Evolutionary conservation across 1,140 invertebrate species (phyloP), one percentile per base, ranked within the genome.

Genomic region (Manduca sexta): DNA sequence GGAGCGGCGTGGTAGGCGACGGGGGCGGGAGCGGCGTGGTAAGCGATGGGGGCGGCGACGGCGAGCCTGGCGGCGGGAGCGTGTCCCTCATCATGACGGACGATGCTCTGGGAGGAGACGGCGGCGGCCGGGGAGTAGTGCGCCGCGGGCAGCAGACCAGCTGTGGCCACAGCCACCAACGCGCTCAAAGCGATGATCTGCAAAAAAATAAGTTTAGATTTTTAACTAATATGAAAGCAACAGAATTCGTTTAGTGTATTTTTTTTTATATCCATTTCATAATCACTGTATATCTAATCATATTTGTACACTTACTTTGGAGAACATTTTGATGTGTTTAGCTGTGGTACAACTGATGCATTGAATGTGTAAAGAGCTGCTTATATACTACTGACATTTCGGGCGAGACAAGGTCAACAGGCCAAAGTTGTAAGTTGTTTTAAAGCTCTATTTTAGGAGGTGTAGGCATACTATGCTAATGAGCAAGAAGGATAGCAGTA

Each of bases 131-230:
- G 46, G 15, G 54, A 53, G 56, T 70, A 70, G 49, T 73, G 67
- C 0, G 69, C 61, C 34, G 55, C 55, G 26, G 77, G 65, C 52
- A 81, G 56, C 29, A 81, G 60, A 11, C 74, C 77, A 40, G 71
- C 74, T 17, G 64, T 47, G 38, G 67, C 53, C 15, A 69, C 69
- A 38, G 69, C 75, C 61, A 79, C 44, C 8, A 79, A 45, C 21
- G 69, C 69, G 55, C 68, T 68, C 15, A 82, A 34, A 29, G 63
- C 60, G 5, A 78, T 5, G 17, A 78, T 49, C 77, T 81, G 57
- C 0, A 71, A 59, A 26, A 50, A 47, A n/a, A n/a, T n/a, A n/a
- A 29, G 21, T 46, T 21, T 29, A 7, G 11, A 14, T 42, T 30
- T 2, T n/a, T 8, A 14, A 35, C 33, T 12, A 35, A 11, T 12